These are phyloP conservation scores for Drosophila miranda DNA, from an alignment of 1,140 invertebrate species.

Conservation along the genomic window DNA sequence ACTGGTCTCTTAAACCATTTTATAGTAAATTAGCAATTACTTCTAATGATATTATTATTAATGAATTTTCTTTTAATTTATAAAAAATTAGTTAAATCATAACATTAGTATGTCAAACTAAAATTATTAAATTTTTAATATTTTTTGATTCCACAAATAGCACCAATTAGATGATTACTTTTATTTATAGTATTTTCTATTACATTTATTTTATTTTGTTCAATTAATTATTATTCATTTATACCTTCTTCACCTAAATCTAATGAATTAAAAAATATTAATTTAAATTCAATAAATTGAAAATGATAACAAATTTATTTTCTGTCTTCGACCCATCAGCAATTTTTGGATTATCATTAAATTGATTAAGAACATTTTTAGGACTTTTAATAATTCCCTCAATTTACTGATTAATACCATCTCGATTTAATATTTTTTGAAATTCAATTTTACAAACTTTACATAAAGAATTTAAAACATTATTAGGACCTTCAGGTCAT, in stretches of 20 bases:
- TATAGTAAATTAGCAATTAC: too few relatives aligned
- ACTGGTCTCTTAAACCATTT: too few relatives aligned
- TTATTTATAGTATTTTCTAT: conserved; percentile 83
- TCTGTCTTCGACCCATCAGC: conserved; percentile 84
- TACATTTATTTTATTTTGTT: conserved; percentile 83
- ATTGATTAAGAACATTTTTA: conserved; percentile 52
- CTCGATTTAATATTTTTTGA: conserved; percentile 82
- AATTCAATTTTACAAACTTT: conserved; percentile 82
- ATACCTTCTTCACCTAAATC: conserved; percentile 49
- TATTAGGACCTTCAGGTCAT: conserved; percentile 79
- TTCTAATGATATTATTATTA: conserved; percentile 82
- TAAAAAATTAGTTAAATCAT: conserved; percentile 83
- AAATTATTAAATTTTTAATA: conserved; percentile 84
- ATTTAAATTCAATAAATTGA: conserved; percentile 81
- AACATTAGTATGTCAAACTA: conserved; percentile 85
- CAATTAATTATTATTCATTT: conserved; percentile 82
- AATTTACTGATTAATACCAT: conserved; percentile 83
- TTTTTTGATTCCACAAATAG: conserved; percentile 84
- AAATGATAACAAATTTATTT: conserved; percentile 85
- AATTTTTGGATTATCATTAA: conserved; percentile 60
- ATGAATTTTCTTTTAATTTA: too few relatives aligned
- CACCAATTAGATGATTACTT: conserved; percentile 83
- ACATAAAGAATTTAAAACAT: conserved; percentile 84
- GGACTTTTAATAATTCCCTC: conserved; percentile 83
- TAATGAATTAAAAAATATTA: conserved; percentile 63